Conservation (phyloP, 2,797 vertebrate species). For the Sebastes glaucus region DNA sequence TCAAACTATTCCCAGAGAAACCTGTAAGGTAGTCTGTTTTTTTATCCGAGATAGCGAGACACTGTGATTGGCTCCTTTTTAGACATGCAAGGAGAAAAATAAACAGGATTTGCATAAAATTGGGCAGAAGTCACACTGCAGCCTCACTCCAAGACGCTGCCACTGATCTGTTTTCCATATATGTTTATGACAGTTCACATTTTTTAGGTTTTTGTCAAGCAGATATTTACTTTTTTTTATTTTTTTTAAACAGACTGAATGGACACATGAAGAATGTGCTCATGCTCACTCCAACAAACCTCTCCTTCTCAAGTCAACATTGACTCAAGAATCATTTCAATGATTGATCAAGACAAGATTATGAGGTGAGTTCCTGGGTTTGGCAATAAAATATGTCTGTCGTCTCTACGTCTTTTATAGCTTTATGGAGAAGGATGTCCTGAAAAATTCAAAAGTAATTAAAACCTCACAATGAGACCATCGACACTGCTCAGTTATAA, state of each 20-base stretch:
- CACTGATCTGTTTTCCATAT: too few species aligned
- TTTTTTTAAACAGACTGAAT: not conserved
- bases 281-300: not conserved
- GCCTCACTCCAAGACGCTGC: too few species aligned
- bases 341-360: not conserved
- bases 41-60: not conserved
- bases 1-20: not conserved
- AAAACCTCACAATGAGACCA: constrained; percentile 7
- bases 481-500: not conserved
- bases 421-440: constrained; percentile 21
- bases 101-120: too few species aligned
- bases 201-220: too few species aligned
- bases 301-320: constrained; percentile 49
- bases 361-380: constrained; percentile 3
- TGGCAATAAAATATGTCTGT: not conserved
- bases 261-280: not conserved
- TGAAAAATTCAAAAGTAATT: not conserved
- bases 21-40: not conserved
- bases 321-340: constrained; percentile 17
- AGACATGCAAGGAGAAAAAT: too few species aligned
- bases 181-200: too few species aligned
- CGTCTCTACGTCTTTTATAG: not conserved
- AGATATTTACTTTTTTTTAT: too few species aligned
- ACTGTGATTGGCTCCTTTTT: too few species aligned
- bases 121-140: too few species aligned